Evolutionary conservation across 2,888 invertebrate genomes (phyloP).

Genomic region (Heliconius ethilla): DNA sequence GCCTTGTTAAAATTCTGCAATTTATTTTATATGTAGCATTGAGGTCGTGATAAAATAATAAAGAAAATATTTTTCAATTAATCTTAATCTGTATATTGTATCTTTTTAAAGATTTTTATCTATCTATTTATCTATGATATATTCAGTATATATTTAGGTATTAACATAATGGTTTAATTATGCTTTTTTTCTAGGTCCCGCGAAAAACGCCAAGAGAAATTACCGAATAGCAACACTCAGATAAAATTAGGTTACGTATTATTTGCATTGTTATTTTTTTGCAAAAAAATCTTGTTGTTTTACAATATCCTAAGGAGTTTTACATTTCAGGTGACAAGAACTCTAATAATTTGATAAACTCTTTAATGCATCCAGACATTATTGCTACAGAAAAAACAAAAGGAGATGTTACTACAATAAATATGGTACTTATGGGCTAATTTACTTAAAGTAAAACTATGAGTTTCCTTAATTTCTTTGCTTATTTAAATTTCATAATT

Average conservation of each 20-base stretch:
- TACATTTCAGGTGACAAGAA: slow-evolving; percentile 1
- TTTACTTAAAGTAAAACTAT: too few species aligned
- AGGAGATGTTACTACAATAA: not conserved
- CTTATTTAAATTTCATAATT: not conserved
- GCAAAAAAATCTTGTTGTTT: not conserved
- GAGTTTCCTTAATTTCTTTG: not conserved
- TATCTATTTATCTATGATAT: too few species aligned
- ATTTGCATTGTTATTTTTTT: not conserved
- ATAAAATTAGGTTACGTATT: slow-evolving; percentile 45
- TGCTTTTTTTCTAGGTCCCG: slow-evolving; percentile 58
- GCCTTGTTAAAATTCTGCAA: too few species aligned
- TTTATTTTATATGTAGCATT: too few species aligned
- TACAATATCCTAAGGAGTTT: not conserved
- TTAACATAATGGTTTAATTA: too few species aligned
- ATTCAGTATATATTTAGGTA: too few species aligned
- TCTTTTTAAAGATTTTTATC: too few species aligned
- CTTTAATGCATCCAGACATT: not conserved
- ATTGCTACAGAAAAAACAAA: slow-evolving; percentile 10
- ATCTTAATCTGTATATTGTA: too few species aligned
- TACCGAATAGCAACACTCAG: slow-evolving; percentile 37
- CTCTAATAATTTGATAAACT: not conserved
- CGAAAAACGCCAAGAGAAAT: slow-evolving; percentile 64
- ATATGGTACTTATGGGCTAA: not conserved
- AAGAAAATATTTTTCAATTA: too few species aligned
- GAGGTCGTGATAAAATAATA: too few species aligned